Conservation (phyloP, 2,888 invertebrate species). For the Diloba caeruleocephala region DNA sequence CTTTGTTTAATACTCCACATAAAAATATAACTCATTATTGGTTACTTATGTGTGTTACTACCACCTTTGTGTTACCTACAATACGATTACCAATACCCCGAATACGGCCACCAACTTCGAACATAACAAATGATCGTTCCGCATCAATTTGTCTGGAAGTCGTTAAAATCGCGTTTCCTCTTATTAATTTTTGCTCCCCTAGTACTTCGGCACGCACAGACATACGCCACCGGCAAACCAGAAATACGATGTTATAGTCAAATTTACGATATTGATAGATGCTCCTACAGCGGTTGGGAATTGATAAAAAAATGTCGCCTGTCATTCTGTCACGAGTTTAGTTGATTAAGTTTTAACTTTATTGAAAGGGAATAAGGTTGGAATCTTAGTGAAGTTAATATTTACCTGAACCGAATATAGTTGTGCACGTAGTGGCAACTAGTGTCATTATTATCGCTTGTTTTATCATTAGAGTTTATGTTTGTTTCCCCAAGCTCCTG, state of each 20-base stretch:
- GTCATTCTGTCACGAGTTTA: constrained; percentile 20
- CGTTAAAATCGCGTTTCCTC: constrained; percentile 84
- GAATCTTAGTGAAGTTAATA: constrained; percentile 1
- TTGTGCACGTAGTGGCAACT: background rate
- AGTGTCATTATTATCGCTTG: background rate
- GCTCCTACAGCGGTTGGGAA: constrained; percentile 56
- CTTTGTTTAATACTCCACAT: no score
- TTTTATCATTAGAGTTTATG: no score
- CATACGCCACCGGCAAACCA: constrained; percentile 68
- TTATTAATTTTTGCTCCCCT: constrained; percentile 83
- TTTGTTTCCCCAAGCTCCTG: no score
- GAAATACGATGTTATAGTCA: constrained; percentile 72
- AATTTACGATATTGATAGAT: constrained; percentile 75
- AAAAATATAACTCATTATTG: background rate
- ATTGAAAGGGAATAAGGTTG: background rate
- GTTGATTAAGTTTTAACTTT: constrained; percentile 15
- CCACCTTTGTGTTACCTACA: constrained; percentile 2
- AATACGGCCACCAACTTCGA: constrained; percentile 68
- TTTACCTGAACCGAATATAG: constrained; percentile 9
- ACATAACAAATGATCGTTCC: constrained; percentile 82
- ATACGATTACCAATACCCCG: constrained; percentile 39
- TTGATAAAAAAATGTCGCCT: constrained; percentile 55
- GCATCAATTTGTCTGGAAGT: constrained; percentile 81
- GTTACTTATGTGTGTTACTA: background rate
- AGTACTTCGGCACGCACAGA: constrained; percentile 64